These are phyloP conservation scores for Tridacna gigas DNA, from an alignment of 2,888 invertebrate genomes.

Conservation along the genomic window DNA sequence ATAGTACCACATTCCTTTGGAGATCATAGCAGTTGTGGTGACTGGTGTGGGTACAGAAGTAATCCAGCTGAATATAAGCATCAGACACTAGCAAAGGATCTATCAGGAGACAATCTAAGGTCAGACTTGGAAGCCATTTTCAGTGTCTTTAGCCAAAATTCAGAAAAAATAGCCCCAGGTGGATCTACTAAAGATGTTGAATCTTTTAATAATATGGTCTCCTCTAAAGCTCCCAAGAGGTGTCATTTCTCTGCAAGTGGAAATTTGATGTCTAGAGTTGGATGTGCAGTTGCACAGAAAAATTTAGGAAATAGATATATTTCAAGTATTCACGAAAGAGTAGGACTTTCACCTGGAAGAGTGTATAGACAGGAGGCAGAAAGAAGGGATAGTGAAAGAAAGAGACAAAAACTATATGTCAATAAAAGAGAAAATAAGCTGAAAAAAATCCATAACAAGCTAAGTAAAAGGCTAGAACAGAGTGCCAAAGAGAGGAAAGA, in stretches of 20 bases:
- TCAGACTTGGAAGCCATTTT: conserved; percentile 28
- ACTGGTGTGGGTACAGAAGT: conserved; percentile 35
- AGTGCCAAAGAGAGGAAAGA: conserved; percentile 34
- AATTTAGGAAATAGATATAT: conserved; percentile 38
- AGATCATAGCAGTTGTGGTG: conserved; percentile 36
- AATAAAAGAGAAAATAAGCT: conserved; percentile 36
- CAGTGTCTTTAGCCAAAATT: conserved; percentile 29
- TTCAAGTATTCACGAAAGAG: conserved; percentile 9
- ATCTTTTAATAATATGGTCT: conserved; percentile 56
- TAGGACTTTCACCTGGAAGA: conserved; percentile 44
- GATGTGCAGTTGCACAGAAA: conserved; percentile 46
- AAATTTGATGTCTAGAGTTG: conserved; percentile 30
- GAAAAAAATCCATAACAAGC: conserved; percentile 33
- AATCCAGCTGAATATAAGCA: conserved; percentile 36
- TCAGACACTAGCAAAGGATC: conserved; percentile 7
- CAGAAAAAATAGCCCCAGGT: conserved; percentile 50
- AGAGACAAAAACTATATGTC: conserved; percentile 18
- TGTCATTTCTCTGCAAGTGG: conserved; percentile 40
- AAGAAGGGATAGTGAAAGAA: conserved; percentile 33
- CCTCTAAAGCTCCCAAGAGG: conserved; percentile 49
- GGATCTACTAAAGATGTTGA: conserved; percentile 54
- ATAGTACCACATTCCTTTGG: conserved; percentile 48
- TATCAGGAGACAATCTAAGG: conserved; percentile 13
- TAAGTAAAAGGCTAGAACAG: conserved; percentile 3
- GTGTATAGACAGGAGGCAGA: conserved; percentile 21